Percentiles rank a stretch among this genome's conserved stretches.
Conservation (phyloP, 2,113 vertebrate species). For the Bungarus multicinctus region DNA sequence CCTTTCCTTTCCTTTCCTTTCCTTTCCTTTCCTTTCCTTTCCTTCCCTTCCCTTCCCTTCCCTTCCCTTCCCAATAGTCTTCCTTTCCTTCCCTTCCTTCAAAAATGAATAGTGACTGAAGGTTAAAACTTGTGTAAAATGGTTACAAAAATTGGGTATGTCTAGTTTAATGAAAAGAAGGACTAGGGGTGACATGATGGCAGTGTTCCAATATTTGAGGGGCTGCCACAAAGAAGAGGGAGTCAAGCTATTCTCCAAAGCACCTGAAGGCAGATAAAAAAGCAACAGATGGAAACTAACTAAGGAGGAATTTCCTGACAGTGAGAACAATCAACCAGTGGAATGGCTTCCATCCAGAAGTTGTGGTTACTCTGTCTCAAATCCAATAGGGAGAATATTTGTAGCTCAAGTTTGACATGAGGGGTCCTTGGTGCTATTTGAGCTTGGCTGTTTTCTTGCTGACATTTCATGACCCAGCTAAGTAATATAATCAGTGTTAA, state of each 20-base stretch:
- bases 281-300: not conserved
- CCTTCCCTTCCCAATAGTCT: too few relatives aligned
- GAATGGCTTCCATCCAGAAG: not conserved
- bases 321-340: not conserved
- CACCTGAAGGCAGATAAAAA: too few relatives aligned
- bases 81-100: not conserved
- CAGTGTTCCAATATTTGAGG: not conserved
- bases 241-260: not conserved
- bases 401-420: not conserved
- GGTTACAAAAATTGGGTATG: not conserved
- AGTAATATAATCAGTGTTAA: not conserved
- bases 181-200: too few relatives aligned
- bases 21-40: too few relatives aligned
- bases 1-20: conserved; percentile 27
- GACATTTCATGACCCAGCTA: not conserved
- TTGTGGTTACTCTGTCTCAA: not conserved
- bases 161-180: not conserved
- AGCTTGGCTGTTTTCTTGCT: not conserved
- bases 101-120: not conserved
- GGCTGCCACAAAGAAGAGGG: not conserved
- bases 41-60: too few relatives aligned
- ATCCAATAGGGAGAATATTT: not conserved
- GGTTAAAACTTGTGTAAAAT: not conserved
- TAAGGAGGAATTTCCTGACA: not conserved
- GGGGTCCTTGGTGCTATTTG: not conserved